Percentiles rank a stretch among this genome's conserved stretches.
Conservation (phyloP, 2,113 vertebrate species). For the Circaetus gallicus region DNA sequence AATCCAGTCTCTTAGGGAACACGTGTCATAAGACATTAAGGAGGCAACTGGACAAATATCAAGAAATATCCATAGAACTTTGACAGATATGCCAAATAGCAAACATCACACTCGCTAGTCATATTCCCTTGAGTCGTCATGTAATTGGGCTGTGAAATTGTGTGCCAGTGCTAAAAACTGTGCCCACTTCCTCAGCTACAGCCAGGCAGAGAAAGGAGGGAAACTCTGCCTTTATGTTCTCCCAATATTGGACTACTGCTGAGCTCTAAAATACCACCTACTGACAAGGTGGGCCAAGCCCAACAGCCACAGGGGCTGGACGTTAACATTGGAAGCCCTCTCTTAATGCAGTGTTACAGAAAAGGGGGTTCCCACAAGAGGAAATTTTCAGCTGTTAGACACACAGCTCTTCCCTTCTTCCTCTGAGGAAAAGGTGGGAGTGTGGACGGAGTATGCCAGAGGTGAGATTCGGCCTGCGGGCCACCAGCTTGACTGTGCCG, state of each 20-base stretch:
- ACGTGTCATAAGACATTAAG: not conserved
- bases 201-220: not conserved
- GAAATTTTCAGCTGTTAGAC: not conserved
- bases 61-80: slow-evolving; percentile 11
- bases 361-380: not conserved
- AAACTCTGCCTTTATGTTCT: not conserved
- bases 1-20: not conserved
- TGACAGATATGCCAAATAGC: slow-evolving; percentile 13
- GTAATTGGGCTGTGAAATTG: slow-evolving; percentile 21
- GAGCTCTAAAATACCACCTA: not conserved
- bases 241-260: not conserved
- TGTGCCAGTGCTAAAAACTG: not conserved
- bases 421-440: not conserved
- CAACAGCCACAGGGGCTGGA: not conserved
- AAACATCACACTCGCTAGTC: not conserved
- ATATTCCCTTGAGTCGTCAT: not conserved
- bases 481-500: not conserved
- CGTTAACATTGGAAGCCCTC: not conserved
- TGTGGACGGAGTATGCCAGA: not conserved
- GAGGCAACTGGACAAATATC: not conserved
- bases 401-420: not conserved
- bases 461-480: not conserved
- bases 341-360: not conserved
- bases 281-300: not conserved
- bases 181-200: not conserved